Conservation (phyloP, 2,113 vertebrate genomes). For the Channa maculata region DNA sequence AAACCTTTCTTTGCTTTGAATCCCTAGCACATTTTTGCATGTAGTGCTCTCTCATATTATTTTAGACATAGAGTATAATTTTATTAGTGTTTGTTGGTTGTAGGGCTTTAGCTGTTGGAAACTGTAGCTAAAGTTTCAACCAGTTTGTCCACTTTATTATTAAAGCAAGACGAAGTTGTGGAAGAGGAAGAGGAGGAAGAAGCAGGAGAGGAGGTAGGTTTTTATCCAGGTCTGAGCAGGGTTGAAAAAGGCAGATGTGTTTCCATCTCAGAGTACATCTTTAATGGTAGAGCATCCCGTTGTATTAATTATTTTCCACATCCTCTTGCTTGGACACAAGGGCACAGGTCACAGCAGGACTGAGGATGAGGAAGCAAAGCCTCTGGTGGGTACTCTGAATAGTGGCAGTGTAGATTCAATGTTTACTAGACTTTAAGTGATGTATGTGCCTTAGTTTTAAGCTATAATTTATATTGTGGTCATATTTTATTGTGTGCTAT, state of each 20-base stretch:
- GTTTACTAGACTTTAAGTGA: too few relatives aligned
- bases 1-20: slow-evolving; percentile 23
- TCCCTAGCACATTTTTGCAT: neutral
- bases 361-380: slow-evolving; percentile 44
- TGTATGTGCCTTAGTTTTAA: too few relatives aligned
- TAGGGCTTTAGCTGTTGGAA: neutral
- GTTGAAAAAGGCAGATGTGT: neutral
- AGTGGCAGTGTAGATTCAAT: neutral
- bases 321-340: slow-evolving; percentile 41
- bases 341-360: slow-evolving; percentile 1
- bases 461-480: too few relatives aligned
- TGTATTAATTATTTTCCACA: slow-evolving; percentile 25
- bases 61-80: neutral
- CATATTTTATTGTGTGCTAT: too few relatives aligned
- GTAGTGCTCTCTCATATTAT: neutral
- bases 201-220: slow-evolving; percentile 66
- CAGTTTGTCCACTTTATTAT: slow-evolving; percentile 58
- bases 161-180: slow-evolving; percentile 68
- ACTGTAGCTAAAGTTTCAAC: slow-evolving; percentile 29
- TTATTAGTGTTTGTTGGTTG: neutral
- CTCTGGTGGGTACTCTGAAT: slow-evolving; percentile 52
- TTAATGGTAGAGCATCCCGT: neutral
- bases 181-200: slow-evolving; percentile 60
- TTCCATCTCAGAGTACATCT: neutral
- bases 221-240: slow-evolving; percentile 1